Evolutionary conservation across 2,797 vertebrate genomes (phyloP).

Genomic region (Chanos chanos): DNA sequence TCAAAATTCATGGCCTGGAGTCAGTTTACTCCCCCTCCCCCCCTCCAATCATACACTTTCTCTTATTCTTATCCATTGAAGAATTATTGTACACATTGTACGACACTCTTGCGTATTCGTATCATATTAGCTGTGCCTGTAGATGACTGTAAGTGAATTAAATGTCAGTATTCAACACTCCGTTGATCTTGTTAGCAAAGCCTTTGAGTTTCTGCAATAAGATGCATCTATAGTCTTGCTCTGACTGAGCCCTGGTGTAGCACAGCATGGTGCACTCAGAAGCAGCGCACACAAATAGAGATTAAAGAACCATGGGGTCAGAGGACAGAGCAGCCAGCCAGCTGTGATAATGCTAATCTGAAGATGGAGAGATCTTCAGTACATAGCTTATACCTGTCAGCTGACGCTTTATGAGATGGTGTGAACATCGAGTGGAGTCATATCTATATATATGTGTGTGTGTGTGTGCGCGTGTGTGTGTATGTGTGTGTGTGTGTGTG

Average conservation of each 20-base stretch:
- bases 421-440: not conserved
- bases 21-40: no score
- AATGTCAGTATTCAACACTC: not conserved
- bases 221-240: not conserved
- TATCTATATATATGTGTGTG: not conserved
- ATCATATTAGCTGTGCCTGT: no score
- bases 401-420: no score
- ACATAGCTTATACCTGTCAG: no score
- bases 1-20: no score
- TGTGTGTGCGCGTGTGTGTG: not conserved
- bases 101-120: no score
- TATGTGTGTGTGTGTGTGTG: not conserved
- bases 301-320: conserved; percentile 4
- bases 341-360: conserved; percentile 13
- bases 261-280: not conserved
- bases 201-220: not conserved
- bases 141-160: not conserved
- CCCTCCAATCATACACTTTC: no score
- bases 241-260: not conserved
- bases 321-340: conserved; percentile 10
- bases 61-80: no score
- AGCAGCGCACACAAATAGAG: not conserved
- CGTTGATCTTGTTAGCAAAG: not conserved
- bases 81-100: no score
- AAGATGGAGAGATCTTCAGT: conserved; percentile 1